phyloP scores from a whole-genome alignment of 2,113 vertebrate species.

The Corynorhinus townsendii region DNA sequence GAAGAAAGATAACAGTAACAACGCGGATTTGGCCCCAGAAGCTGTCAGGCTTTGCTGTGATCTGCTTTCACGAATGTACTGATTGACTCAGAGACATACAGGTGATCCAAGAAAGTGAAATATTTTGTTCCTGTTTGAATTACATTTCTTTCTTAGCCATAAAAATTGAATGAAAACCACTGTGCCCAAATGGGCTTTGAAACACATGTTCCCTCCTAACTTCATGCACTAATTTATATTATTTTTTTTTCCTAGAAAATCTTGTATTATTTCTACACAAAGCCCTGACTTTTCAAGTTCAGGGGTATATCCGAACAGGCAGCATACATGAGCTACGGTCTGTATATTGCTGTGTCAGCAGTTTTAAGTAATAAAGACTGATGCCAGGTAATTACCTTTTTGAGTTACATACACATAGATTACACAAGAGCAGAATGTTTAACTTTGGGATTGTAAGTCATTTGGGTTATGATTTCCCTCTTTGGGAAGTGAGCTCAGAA shows the following conservation, averaged over 20 bases:
- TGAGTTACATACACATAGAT: background rate
- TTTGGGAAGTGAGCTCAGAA: background rate
- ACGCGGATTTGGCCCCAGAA: background rate
- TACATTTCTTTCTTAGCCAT: background rate
- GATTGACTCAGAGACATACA: background rate
- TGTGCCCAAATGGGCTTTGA: background rate
- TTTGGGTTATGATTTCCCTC: background rate
- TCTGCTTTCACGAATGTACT: background rate
- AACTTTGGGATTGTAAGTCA: constrained; percentile 7
- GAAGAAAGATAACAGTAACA: background rate
- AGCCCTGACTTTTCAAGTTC: background rate
- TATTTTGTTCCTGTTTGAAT: background rate
- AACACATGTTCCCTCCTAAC: background rate
- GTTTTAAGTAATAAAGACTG: background rate
- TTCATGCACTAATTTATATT: background rate
- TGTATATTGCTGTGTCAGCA: background rate
- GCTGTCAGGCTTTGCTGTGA: background rate
- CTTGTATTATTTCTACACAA: background rate
- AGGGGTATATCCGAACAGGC: background rate
- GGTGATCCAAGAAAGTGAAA: background rate
- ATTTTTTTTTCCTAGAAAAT: background rate
- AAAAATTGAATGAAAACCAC: background rate
- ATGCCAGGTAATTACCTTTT: background rate
- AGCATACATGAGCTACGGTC: background rate
- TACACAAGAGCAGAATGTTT: background rate